Evolutionary conservation across 92 coral and sea anemone genomes (phyloP), one percentile per base, ranked within the genome.

Genomic region (Siderastrea siderea): DNA sequence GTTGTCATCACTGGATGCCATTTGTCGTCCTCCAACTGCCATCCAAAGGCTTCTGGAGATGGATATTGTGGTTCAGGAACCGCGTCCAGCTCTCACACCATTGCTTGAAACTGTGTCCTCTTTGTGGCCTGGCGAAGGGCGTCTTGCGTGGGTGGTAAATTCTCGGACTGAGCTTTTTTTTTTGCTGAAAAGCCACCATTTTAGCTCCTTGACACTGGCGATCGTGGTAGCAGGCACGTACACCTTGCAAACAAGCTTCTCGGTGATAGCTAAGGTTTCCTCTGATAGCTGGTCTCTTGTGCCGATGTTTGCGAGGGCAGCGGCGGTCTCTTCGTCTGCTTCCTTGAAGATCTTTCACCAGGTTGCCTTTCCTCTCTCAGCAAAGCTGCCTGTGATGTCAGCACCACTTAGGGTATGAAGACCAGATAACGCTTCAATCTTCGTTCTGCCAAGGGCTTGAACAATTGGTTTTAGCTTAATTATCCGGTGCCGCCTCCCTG

Each of bases 171-270:
- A n/a, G 81, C 87, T 47, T 53, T 62, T 90, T 90, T 53, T 85
- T 78, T 26, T 26, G 68, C 67, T 57, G 78, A 90, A 90, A n/a
- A 86, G 87, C 84, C 67, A 71, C 91, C 91, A 86, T 60, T 91
- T 71, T 17, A 85, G 51, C 38, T 90, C 86, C 61, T 85, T 79
- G 11, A 80, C 94, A 46, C 45, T 75, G 91, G 88, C 13, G 38
- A 26, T 26, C 38, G 38, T 26, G 38, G 38, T 26, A 26, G 0
- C 38, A 26, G 38, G 38, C 38, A 63, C 12, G 47, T 80, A 91
- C 49, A 86, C 46, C 12, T 81, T 71, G 44, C 94, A 86, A 38
- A 80, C 85, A 55, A 91, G 75, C 44, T 71, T 91, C 84, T 91
- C 91, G 65, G 81, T 81, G 50, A 49, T 84, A 86, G 60, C 49